phyloP scores from a whole-genome alignment of 2,888 invertebrate genomes.

The Dastarcus helophoroides region DNA sequence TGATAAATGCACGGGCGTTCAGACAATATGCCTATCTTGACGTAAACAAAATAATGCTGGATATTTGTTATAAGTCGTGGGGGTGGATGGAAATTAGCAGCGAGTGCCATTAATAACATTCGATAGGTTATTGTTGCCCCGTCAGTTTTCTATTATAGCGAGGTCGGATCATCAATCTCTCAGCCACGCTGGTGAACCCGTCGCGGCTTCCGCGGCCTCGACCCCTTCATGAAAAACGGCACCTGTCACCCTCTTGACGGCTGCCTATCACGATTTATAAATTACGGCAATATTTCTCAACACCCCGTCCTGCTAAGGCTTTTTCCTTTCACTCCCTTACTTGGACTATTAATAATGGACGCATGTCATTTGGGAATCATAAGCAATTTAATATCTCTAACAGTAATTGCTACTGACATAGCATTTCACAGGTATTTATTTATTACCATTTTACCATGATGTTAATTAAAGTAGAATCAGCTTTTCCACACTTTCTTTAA shows the following conservation, averaged over 20 bases:
- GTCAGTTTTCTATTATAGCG: constrained; percentile 38
- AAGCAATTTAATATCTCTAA: no score
- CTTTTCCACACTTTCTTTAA: no score
- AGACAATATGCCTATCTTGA: constrained; percentile 22
- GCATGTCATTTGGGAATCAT: no score
- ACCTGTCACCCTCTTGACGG: constrained; percentile 49
- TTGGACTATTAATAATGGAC: no score
- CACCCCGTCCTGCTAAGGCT: no score
- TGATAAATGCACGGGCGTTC: constrained; percentile 16
- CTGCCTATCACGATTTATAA: constrained; percentile 53
- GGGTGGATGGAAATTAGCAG: constrained; percentile 33
- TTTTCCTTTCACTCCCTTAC: no score
- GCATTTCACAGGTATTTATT: no score
- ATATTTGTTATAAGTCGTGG: constrained; percentile 20
- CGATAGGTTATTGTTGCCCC: constrained; percentile 36
- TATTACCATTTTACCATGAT: no score
- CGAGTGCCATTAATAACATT: constrained; percentile 35
- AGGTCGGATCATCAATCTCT: constrained; percentile 35
- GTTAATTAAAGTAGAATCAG: no score
- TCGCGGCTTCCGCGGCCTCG: constrained; percentile 39
- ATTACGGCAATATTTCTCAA: constrained; percentile 7
- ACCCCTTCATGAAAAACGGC: constrained; percentile 55
- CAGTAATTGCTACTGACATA: no score
- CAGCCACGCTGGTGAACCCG: constrained; percentile 25
- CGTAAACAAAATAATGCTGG: constrained; percentile 29